A percentile compares a stretch with the other conserved stretches of the same genome.
These are phyloP conservation scores for Paratilapia polleni DNA, from an alignment of 2,113 vertebrate species.

Conservation along the genomic window DNA sequence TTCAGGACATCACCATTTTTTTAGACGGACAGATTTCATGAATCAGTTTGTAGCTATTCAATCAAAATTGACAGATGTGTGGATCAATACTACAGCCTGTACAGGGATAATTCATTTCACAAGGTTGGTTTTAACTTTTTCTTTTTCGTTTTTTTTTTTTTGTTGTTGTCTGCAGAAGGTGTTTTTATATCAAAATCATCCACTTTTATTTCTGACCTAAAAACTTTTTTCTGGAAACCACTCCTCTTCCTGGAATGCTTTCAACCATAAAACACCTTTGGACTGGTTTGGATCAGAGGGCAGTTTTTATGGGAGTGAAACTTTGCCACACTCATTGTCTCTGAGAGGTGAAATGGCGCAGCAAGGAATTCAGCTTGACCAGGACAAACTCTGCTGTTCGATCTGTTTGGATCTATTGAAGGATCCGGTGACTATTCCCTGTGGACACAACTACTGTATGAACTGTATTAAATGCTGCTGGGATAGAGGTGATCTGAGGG, in stretches of 20 bases:
- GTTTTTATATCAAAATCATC: neutral
- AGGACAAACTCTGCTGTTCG: conserved; percentile 2
- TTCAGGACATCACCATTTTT: neutral
- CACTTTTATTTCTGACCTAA: neutral
- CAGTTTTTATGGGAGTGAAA: neutral
- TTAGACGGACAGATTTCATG: neutral
- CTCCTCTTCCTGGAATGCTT: neutral
- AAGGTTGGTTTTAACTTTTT: neutral
- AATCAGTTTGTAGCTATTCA: neutral
- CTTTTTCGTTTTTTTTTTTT: too few relatives aligned
- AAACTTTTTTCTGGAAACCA: neutral
- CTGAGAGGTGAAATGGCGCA: neutral
- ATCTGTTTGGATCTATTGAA: neutral
- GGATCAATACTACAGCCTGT: neutral
- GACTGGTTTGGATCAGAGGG: neutral
- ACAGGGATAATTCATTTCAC: neutral
- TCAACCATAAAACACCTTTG: neutral
- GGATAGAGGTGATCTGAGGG: neutral
- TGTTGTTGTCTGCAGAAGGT: neutral
- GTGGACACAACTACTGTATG: conserved; percentile 5
- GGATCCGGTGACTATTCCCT: conserved; percentile 3
- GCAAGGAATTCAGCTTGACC: neutral
- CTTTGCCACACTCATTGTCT: neutral
- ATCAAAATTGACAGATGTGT: neutral
- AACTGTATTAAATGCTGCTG: neutral